Conservation (phyloP, 2,113 vertebrate genomes). For the Proterorhinus semilunaris region DNA sequence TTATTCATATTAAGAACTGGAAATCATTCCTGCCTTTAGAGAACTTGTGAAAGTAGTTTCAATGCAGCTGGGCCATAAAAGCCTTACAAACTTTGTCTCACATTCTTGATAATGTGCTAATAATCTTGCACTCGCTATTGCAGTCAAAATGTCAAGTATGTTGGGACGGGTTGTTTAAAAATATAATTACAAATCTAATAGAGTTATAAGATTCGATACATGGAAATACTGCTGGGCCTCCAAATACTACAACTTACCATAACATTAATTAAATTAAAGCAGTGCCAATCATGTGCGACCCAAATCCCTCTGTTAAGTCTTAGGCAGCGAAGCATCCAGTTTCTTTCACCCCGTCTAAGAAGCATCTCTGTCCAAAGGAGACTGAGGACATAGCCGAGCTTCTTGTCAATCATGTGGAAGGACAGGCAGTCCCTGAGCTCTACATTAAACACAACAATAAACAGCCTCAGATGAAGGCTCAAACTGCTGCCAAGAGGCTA, state of each 20-base stretch:
- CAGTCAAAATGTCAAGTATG: slow-evolving; percentile 48
- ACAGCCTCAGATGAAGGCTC: slow-evolving; percentile 8
- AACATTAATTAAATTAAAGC: not conserved
- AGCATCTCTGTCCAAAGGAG: not conserved
- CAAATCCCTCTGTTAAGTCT: not conserved
- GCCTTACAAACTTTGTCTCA: slow-evolving; percentile 40
- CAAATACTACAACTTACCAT: too few relatives aligned
- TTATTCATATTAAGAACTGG: too few relatives aligned
- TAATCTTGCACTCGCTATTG: slow-evolving; percentile 19
- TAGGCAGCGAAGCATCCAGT: not conserved
- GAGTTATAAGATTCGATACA: too few relatives aligned
- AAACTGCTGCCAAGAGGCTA: slow-evolving; percentile 1
- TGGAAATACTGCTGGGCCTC: too few relatives aligned
- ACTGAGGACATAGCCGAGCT: not conserved
- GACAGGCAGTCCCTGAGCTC: slow-evolving; percentile 1
- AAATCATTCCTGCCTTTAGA: too few relatives aligned
- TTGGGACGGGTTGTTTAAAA: slow-evolving; percentile 43
- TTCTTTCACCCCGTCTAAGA: not conserved
- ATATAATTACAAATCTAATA: not conserved
- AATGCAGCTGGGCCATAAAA: slow-evolving; percentile 38
- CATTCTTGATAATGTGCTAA: slow-evolving; percentile 26
- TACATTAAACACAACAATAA: slow-evolving; percentile 8
- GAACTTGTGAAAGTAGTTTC: too few relatives aligned
- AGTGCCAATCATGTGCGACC: not conserved
- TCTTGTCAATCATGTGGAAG: slow-evolving; percentile 11